Conservation (phyloP, 2,113 vertebrate genomes). For the Pitta sordida region DNA sequence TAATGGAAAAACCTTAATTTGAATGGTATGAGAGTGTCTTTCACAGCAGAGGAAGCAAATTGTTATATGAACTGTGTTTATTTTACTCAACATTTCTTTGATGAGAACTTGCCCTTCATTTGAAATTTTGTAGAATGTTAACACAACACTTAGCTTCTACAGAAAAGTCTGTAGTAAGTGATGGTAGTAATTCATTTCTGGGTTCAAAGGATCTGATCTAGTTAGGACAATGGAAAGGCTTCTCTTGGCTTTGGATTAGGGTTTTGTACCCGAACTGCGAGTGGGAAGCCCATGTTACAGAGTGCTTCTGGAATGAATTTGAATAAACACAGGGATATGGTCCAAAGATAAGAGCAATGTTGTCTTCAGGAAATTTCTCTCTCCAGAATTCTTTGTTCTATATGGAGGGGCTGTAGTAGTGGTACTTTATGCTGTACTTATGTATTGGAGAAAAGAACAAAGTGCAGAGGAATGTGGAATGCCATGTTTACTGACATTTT, state of each 20-base stretch:
- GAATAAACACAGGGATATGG: not conserved
- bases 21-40: constrained; percentile 15
- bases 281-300: not conserved
- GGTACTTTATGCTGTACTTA: not conserved
- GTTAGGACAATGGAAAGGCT: not conserved
- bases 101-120: constrained; percentile 15
- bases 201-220: not conserved
- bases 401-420: not conserved
- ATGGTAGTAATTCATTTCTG: not conserved
- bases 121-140: not conserved
- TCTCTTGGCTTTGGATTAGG: not conserved
- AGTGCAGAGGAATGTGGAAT: not conserved
- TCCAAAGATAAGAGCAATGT: not conserved
- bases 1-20: constrained; percentile 29
- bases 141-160: not conserved
- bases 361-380: not conserved
- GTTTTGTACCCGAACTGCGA: not conserved
- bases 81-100: not conserved
- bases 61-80: not conserved
- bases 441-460: not conserved
- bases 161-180: not conserved
- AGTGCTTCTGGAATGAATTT: not conserved
- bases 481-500: not conserved
- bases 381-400: not conserved
- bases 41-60: constrained; percentile 44